These are phyloP conservation scores for Tinea trinotella DNA, from an alignment of 2,888 invertebrate genomes.

Conservation along the genomic window DNA sequence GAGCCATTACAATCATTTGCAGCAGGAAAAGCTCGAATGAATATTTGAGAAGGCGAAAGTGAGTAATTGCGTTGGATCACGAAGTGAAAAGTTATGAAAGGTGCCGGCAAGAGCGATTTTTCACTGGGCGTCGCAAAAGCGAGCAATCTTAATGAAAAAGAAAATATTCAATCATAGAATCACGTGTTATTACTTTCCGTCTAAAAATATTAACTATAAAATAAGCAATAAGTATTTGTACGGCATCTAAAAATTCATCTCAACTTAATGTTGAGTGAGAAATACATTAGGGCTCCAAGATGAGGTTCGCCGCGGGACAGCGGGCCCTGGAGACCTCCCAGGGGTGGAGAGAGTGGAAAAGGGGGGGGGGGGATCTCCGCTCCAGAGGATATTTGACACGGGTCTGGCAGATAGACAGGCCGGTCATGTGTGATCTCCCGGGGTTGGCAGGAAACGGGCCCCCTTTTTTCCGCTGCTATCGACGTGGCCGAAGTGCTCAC, in stretches of 20 bases:
- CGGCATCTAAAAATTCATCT: constrained; percentile 59
- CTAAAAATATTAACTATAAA: not conserved
- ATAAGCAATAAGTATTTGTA: not conserved
- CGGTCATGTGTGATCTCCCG: constrained; percentile 72
- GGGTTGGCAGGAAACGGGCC: constrained; percentile 54
- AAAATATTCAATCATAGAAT: constrained; percentile 53
- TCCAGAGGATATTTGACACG: constrained; percentile 73
- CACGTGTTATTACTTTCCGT: not conserved
- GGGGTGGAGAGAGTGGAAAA: constrained; percentile 39
- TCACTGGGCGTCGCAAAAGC: constrained; percentile 52
- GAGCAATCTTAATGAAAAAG: constrained; percentile 63
- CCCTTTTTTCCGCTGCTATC: constrained; percentile 61
- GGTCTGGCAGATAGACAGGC: constrained; percentile 73
- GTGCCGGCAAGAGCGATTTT: constrained; percentile 62
- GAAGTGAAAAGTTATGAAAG: constrained; percentile 73
- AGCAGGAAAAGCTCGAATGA: constrained; percentile 66
- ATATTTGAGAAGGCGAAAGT: constrained; percentile 70
- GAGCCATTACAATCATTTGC: constrained; percentile 66
- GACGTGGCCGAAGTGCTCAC: constrained; percentile 44
- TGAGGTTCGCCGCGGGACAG: constrained; percentile 71
- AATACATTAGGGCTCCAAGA: constrained; percentile 69
- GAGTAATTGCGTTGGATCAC: constrained; percentile 70
- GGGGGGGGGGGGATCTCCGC: constrained; percentile 56
- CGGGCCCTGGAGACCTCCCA: constrained; percentile 62
- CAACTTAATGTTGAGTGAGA: constrained; percentile 53